Evolutionary conservation across 2,888 invertebrate species (phyloP).

Genomic region (Apotomis betuletana): DNA sequence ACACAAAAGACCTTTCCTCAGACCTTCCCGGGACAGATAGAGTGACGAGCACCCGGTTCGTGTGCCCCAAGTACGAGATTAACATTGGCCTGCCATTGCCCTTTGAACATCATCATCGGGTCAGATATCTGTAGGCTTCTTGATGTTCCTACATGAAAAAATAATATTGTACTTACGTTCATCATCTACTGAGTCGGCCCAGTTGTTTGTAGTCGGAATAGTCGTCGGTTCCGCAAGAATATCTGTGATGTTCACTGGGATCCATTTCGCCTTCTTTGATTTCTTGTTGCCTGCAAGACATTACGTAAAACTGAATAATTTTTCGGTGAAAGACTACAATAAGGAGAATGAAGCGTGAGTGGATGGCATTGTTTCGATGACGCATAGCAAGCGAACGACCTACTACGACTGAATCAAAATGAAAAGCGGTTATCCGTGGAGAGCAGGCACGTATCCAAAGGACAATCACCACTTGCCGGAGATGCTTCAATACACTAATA

Average conservation of each 20-base stretch:
- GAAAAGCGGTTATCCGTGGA: conserved; percentile 75
- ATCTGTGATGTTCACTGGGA: conserved; percentile 90
- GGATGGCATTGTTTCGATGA: conserved; percentile 69
- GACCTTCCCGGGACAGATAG: conserved; percentile 90
- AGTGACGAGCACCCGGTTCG: conserved; percentile 85
- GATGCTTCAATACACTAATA: conserved; percentile 49
- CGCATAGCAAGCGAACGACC: conserved; percentile 78
- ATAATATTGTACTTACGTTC: conserved; percentile 84
- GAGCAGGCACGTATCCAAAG: conserved; percentile 49
- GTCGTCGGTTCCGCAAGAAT: conserved; percentile 90
- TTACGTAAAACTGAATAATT: conserved; percentile 46
- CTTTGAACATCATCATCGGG: conserved; percentile 75
- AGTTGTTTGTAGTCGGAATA: conserved; percentile 84
- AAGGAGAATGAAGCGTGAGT: conserved; percentile 48
- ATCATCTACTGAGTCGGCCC: conserved; percentile 94
- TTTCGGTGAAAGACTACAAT: conserved; percentile 44
- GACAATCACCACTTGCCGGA: conserved; percentile 51
- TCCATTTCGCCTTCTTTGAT: conserved; percentile 93
- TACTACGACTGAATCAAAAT: conserved; percentile 62
- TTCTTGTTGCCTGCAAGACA: conserved; percentile 89
- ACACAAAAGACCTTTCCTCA: conserved; percentile 86
- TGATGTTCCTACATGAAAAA: conserved; percentile 13
- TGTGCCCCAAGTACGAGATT: conserved; percentile 90
- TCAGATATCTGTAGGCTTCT: conserved; percentile 37
- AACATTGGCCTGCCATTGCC: conserved; percentile 85